Evolutionary conservation across 2,888 invertebrate species (phyloP).

Genomic region (Hymenopus coronatus): DNA sequence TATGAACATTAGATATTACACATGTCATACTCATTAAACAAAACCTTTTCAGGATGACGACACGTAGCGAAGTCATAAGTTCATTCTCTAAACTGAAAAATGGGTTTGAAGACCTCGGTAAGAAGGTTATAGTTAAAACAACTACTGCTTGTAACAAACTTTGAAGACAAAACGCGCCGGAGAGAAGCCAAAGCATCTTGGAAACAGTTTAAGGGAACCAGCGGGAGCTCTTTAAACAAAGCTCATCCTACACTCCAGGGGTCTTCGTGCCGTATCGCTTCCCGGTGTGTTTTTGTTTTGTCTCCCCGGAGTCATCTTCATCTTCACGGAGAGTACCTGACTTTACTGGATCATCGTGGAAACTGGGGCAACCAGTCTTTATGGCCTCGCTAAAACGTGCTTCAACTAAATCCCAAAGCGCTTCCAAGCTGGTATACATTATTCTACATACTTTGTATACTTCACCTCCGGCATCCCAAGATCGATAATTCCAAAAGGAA

Average conservation of each 20-base stretch:
- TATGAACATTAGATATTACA: too few relatives aligned
- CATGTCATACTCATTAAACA: too few relatives aligned
- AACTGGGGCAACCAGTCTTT: background rate
- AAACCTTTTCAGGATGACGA: too few relatives aligned
- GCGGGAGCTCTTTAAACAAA: background rate
- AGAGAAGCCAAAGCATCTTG: background rate
- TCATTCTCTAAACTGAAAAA: too few relatives aligned
- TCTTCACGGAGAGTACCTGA: background rate
- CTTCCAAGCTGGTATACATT: background rate
- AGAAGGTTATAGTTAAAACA: background rate
- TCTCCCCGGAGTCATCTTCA: background rate
- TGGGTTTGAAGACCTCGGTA: too few relatives aligned
- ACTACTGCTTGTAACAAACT: background rate
- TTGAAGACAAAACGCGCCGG: background rate
- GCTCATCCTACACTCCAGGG: background rate
- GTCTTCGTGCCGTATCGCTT: background rate
- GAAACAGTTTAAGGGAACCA: background rate
- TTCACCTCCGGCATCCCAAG: background rate
- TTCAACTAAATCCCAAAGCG: background rate
- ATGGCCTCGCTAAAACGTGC: background rate
- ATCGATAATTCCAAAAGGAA: background rate
- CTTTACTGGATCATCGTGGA: background rate
- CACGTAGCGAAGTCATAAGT: too few relatives aligned
- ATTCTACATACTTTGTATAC: background rate
- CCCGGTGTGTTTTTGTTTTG: background rate